Base-by-base conservation (phyloP, 2,888 invertebrate species). In the Drosophila putrida region DNA sequence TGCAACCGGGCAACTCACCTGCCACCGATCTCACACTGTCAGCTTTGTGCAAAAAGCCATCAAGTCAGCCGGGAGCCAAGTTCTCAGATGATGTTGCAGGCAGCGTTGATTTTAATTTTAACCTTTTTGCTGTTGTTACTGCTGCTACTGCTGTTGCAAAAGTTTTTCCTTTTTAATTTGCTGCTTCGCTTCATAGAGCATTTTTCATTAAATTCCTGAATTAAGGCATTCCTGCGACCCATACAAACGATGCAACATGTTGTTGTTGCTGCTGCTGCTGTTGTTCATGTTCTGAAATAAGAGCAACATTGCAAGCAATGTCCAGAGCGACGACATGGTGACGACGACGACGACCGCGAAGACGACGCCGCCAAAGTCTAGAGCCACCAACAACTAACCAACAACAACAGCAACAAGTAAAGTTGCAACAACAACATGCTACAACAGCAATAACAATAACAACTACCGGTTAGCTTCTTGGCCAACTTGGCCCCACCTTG, bases 181-280 rank as follows among this genome's bases (percentile, higher is more conserved):
- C 76, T 75, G 75, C 72, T 72, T 60, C 73, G 83, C 85, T 85
- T 82, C 78, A 79, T 86, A 82, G 78, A 88, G 80, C 86, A 88
- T 89, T 88, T 88, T 89, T 89, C 86, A 88, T 88, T 87, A 89
- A 88, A 87, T 87, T 87, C 87, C 86, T 81, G 87, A 87, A 86
- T 84, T 88, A 86, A 87, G 84, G 86, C 81, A 84, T 88, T 86
- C 80, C 72, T 58, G 71, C 75, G 63, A 69, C 75, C 75, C 71
- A 68, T 81, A 81, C 84, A 81, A 70, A 78, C 72, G 75, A 73
- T 73, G 73, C 65, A 71, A 77, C 66, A 73, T 59, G 67, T 60
- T 65, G 62, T 50, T 61, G 68, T 28, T 28, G 28, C 28, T 28
- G 5, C 2, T 67, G 63, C 4, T 68, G 59, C 50, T 70, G 70